A percentile compares a stretch with the other conserved stretches of the same genome.
Conservation (phyloP, 2,888 invertebrate genomes). For the Lasioglossum zephyrum region DNA sequence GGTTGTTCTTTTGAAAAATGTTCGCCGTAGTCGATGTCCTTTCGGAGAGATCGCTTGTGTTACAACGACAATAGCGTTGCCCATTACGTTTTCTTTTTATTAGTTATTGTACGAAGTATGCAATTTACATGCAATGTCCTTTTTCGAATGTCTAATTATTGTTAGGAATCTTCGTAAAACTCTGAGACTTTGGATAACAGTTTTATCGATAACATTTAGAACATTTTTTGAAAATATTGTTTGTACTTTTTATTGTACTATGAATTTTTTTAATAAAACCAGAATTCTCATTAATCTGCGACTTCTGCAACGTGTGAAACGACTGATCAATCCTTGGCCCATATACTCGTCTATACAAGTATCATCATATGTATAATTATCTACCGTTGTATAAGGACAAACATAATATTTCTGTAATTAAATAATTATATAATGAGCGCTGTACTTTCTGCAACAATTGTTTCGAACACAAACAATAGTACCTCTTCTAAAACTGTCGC, state of each 20-base stretch:
- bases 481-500: no score
- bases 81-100: not conserved
- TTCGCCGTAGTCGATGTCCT: not conserved
- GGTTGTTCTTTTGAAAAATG: not conserved
- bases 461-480: not conserved
- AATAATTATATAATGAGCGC: not conserved
- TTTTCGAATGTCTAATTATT: not conserved
- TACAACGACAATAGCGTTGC: not conserved
- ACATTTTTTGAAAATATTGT: conserved; percentile 13
- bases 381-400: not conserved
- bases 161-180: not conserved
- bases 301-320: not conserved
- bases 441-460: not conserved
- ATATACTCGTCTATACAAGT: not conserved
- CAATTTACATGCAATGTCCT: not conserved
- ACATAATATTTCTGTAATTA: not conserved
- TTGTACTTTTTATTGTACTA: conserved; percentile 36
- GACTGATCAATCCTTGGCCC: not conserved
- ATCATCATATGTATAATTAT: not conserved
- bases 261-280: conserved; percentile 35
- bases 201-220: not conserved
- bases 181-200: not conserved
- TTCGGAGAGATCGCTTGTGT: not conserved
- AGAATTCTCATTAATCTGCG: not conserved
- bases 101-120: not conserved